These are phyloP conservation scores for Eptesicus fuscus DNA, from an alignment of 2,113 vertebrate species.

Conservation along the genomic window DNA sequence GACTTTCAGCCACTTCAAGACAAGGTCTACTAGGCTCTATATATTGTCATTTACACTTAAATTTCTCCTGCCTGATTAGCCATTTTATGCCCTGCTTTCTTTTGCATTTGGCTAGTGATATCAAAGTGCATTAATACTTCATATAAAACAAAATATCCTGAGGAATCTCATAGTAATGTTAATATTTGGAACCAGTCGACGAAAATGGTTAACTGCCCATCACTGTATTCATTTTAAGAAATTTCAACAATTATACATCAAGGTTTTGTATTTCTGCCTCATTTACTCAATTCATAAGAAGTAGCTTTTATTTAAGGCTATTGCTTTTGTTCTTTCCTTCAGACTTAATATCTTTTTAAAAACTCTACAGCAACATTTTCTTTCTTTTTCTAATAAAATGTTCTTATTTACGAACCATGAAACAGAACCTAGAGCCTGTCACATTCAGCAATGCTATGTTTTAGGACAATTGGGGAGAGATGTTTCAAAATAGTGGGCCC, in stretches of 20 bases:
- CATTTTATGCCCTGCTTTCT: constrained; percentile 38
- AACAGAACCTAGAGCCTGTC: not conserved
- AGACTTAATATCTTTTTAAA: constrained; percentile 30
- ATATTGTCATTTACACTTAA: not conserved
- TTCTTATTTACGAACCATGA: constrained; percentile 22
- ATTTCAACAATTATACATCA: constrained; percentile 32
- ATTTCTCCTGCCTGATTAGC: not conserved
- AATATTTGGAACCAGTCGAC: constrained; percentile 8
- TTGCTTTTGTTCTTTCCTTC: not conserved
- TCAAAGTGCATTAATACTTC: constrained; percentile 45
- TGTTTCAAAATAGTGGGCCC: not conserved
- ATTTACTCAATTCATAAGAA: constrained; percentile 55
- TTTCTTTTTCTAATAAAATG: constrained; percentile 17
- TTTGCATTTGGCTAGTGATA: constrained; percentile 25
- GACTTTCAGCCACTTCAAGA: not conserved
- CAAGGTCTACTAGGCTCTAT: not conserved
- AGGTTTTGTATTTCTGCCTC: constrained; percentile 52
- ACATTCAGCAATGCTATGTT: not conserved
- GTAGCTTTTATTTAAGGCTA: not conserved
- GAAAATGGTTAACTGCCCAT: constrained; percentile 13
- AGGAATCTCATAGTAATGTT: not conserved
- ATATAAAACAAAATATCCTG: constrained; percentile 40
- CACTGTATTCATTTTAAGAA: constrained; percentile 54
- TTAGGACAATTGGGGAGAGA: not conserved
- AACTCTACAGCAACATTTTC: not conserved